Evolutionary conservation across 1,140 invertebrate species (phyloP).

Genomic region (Listronotus oregonensis): DNA sequence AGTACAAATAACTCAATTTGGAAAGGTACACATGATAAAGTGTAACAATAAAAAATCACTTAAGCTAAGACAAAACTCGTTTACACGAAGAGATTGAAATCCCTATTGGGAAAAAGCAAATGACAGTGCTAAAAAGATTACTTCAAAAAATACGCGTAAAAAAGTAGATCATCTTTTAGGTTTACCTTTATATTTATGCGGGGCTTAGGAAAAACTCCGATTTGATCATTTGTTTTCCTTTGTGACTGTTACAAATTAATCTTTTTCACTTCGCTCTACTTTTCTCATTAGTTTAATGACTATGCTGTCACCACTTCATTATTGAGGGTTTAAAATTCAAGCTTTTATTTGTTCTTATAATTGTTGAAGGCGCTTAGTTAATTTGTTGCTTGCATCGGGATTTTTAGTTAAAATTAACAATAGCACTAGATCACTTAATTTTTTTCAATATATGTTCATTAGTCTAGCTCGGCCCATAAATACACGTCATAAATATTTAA

Average conservation of each 20-base stretch:
- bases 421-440: no score
- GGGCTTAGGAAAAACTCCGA: background rate
- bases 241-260: slow-evolving; percentile 15
- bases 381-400: no score
- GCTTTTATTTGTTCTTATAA: no score
- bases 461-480: no score
- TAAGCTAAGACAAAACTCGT: background rate
- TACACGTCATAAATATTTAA: no score
- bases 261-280: slow-evolving; percentile 9
- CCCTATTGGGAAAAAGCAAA: slow-evolving; percentile 25
- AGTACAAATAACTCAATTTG: no score
- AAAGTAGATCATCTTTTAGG: slow-evolving; percentile 13
- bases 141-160: slow-evolving; percentile 30
- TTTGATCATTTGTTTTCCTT: background rate
- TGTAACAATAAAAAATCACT: slow-evolving; percentile 16
- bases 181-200: slow-evolving; percentile 19
- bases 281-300: slow-evolving; percentile 6
- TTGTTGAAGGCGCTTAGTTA: no score
- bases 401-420: no score
- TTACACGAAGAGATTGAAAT: slow-evolving; percentile 16
- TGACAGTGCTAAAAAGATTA: slow-evolving; percentile 30
- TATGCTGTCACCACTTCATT: background rate
- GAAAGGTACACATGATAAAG: no score
- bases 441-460: no score
- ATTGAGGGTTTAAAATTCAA: no score